Base-by-base conservation (phyloP, 2,888 invertebrate species). In the Dynastes hyllus region DNA sequence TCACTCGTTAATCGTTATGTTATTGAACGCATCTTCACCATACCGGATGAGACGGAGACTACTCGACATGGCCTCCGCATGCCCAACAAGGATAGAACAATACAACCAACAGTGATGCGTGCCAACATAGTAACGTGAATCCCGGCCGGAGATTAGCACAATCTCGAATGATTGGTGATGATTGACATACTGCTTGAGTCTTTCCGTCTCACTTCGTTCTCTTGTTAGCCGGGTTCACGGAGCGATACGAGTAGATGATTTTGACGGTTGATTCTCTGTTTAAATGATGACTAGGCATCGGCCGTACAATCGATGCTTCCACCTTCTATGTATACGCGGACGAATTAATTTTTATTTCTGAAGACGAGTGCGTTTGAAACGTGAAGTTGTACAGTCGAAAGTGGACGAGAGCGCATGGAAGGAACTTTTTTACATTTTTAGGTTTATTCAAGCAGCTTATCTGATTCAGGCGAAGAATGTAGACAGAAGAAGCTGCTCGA, bases 101-200 rank as follows among this genome's bases (percentile, higher is more conserved):
- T 61, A 63, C 32, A 73, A 78, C 73, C 63, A 55, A 69, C 69
- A 69, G 77, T 67, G 77, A 69, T 69, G 69, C 77, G 69, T 40
- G 77, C 55, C 73, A 69, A 67, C 77, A 55, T 69, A 73, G 51
- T 66, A 73, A 73, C 65, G 78, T 78, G 53, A 78, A 73, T 71
- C 73, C 66, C 63, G 65, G 67, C 55, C 73, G 73, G 73, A 79
- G 76, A 80, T 80, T 80, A 80, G 80, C 80, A 80, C 80, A 80
- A 80, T 80, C 80, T 78, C 65, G 13, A 77, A 67, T 80, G 80
- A 80, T 80, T 80, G 80, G 80, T 80, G 80, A 77, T 80, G 80
- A 80, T 80, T 80, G 80, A 80, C 80, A 73, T 45, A 27, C 40
- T 61, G 61, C 73, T 58, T 40, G 61, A 61, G 58, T 61, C n/a